Evolutionary conservation across 1,140 invertebrate genomes (phyloP).

Genomic region (roundworm (Caenorhabditis elegans)): DNA sequence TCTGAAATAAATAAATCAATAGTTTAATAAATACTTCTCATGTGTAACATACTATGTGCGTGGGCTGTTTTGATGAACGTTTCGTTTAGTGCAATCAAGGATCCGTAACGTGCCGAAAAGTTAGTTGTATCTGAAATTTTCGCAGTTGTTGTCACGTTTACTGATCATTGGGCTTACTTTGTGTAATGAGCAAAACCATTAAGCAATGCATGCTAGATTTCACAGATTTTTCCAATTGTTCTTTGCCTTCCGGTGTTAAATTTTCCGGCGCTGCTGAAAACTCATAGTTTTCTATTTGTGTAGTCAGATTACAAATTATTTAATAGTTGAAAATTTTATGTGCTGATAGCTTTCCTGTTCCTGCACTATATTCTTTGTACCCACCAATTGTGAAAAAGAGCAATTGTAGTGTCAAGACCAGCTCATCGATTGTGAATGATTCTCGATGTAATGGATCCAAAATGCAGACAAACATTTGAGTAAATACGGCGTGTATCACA

Average conservation of each 20-base stretch:
- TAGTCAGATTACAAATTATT: too few species aligned
- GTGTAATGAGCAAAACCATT: not conserved
- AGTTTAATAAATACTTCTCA: too few species aligned
- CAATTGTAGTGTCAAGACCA: not conserved
- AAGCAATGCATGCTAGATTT: slow-evolving; percentile 2
- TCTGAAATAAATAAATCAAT: not conserved
- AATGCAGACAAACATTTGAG: not conserved
- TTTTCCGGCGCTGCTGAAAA: not conserved
- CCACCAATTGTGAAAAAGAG: not conserved
- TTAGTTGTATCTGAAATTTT: not conserved
- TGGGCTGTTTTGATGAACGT: not conserved
- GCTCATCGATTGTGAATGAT: not conserved
- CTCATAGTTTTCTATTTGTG: too few species aligned
- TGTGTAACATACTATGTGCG: not conserved
- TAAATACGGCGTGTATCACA: not conserved
- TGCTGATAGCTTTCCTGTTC: not conserved
- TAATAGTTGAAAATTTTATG: not conserved
- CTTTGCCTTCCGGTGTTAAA: not conserved
- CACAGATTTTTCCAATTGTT: not conserved
- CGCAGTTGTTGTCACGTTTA: too few species aligned
- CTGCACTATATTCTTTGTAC: not conserved
- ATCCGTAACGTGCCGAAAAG: not conserved
- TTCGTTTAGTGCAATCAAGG: not conserved
- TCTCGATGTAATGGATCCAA: not conserved
- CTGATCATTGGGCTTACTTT: too few species aligned